A percentile compares a stretch with the other conserved stretches of the same genome.
Evolutionary conservation across 2,888 invertebrate species (phyloP).

Genomic region (Spisula subtruncata): DNA sequence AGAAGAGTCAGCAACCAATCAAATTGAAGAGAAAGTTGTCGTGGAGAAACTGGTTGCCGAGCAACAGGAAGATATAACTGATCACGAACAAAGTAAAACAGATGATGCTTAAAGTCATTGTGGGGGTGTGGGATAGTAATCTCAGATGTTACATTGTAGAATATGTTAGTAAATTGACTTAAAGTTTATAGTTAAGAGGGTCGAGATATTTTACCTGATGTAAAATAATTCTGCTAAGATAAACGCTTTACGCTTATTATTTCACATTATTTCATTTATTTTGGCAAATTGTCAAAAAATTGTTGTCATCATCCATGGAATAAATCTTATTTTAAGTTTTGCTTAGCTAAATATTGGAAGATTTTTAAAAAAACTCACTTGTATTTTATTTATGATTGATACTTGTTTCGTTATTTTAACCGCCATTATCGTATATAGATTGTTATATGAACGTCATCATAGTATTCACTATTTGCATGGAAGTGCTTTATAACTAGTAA

Average conservation of each 20-base stretch:
- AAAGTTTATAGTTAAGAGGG: not conserved
- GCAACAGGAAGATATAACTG: not conserved
- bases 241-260: not conserved
- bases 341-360: not conserved
- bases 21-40: slow-evolving; percentile 20
- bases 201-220: not conserved
- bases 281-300: not conserved
- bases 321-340: not conserved
- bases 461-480: not conserved
- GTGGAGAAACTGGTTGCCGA: not conserved
- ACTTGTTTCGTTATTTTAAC: not conserved
- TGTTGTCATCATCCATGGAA: slow-evolving; percentile 1
- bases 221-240: not conserved
- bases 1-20: not conserved
- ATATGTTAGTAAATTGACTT: not conserved
- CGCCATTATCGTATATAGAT: not conserved
- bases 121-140: slow-evolving; percentile 10
- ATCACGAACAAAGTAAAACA: slow-evolving; percentile 33
- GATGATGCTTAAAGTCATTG: slow-evolving; percentile 32
- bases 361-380: not conserved
- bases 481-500: not conserved
- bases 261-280: not conserved
- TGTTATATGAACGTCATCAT: slow-evolving; percentile 3
- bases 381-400: not conserved
- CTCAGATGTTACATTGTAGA: not conserved